Conservation (phyloP, 2,888 invertebrate species). For the Aethes cnicana region DNA sequence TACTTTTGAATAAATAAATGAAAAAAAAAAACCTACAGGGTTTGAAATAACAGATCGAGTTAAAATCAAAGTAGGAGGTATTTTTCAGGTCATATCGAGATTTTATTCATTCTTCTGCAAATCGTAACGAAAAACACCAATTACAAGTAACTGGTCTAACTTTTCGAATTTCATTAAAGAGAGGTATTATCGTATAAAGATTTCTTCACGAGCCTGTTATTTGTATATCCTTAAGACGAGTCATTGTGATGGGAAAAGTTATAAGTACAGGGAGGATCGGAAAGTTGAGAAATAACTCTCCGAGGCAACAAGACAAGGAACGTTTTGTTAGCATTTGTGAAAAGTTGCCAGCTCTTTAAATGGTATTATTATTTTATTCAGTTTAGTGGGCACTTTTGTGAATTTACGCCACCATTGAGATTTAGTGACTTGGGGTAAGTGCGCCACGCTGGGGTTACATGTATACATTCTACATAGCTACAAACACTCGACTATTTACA, state of each 20-base stretch:
- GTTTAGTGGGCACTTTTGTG: slow-evolving; percentile 19
- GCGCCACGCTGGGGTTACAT: too few relatives aligned
- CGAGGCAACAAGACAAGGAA: slow-evolving; percentile 57
- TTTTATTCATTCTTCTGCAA: too few relatives aligned
- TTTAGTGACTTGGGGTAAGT: background rate
- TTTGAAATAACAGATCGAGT: too few relatives aligned
- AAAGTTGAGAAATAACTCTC: slow-evolving; percentile 64
- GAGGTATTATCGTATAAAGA: slow-evolving; percentile 35
- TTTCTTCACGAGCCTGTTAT: slow-evolving; percentile 55
- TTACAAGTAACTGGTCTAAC: too few relatives aligned
- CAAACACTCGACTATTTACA: too few relatives aligned
- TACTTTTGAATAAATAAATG: too few relatives aligned
- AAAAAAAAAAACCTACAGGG: too few relatives aligned
- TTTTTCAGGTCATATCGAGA: too few relatives aligned
- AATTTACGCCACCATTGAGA: background rate
- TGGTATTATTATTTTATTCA: slow-evolving; percentile 32
- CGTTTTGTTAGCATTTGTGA: slow-evolving; percentile 62
- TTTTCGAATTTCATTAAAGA: too few relatives aligned
- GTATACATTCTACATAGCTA: too few relatives aligned
- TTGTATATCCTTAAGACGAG: slow-evolving; percentile 64
- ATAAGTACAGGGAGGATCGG: slow-evolving; percentile 64
- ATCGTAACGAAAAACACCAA: too few relatives aligned
- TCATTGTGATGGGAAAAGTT: slow-evolving; percentile 73
- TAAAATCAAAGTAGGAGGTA: too few relatives aligned
- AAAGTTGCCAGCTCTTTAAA: slow-evolving; percentile 51